Evolutionary conservation across 2,888 invertebrate species (phyloP).

Genomic region (Ichneumon xanthorius): DNA sequence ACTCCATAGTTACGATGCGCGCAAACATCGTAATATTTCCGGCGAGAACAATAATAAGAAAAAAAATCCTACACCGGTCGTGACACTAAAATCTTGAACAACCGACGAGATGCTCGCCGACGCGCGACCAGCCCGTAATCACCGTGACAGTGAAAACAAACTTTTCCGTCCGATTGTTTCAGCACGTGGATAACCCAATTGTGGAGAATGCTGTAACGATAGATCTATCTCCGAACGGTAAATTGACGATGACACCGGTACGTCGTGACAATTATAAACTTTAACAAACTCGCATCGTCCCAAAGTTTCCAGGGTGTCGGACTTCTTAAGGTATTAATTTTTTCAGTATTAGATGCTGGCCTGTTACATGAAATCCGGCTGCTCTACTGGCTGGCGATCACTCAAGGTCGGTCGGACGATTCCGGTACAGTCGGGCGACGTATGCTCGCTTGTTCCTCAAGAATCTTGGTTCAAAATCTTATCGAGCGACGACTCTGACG

Average conservation of each 20-base stretch:
- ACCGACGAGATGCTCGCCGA: neutral
- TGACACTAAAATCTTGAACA: neutral
- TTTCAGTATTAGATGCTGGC: conserved; percentile 72
- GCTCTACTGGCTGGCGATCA: conserved; percentile 71
- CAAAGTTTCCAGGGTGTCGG: conserved; percentile 10
- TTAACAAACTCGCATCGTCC: neutral
- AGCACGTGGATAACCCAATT: conserved; percentile 69
- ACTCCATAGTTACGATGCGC: neutral
- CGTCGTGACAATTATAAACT: conserved; percentile 42
- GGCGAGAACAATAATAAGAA: neutral
- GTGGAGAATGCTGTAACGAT: conserved; percentile 75
- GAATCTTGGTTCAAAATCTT: conserved; percentile 78
- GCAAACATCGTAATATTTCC: neutral
- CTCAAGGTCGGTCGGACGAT: conserved; percentile 71
- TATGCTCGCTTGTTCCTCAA: conserved; percentile 74
- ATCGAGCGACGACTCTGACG: conserved; percentile 25
- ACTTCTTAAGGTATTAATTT: conserved; percentile 65
- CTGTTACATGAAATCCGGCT: conserved; percentile 73
- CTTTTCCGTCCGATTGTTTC: conserved; percentile 18
- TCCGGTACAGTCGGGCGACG: conserved; percentile 73
- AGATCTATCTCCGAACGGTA: conserved; percentile 70
- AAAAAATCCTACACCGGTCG: neutral
- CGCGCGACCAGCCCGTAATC: neutral
- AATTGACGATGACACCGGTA: conserved; percentile 79
- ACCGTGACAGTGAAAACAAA: neutral